A percentile compares a stretch with the other conserved stretches of the same genome.
phyloP scores from a whole-genome alignment of 30 jellyfish, hydroid and myxozoan genomes.

The Euphysa ruthae region DNA sequence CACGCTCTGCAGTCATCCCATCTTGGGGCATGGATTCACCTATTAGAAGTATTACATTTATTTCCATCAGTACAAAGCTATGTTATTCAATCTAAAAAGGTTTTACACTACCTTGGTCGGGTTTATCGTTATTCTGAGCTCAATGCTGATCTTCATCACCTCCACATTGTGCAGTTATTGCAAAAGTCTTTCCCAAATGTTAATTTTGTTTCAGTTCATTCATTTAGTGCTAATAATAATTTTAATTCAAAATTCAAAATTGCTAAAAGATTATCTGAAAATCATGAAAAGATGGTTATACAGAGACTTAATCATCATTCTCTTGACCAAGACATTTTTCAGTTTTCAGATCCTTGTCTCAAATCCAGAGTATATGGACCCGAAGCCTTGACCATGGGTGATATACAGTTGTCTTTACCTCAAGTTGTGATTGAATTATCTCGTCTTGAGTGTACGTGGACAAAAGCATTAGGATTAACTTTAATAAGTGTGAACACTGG shows the following conservation, averaged over 20 bases:
- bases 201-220: background rate
- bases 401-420: constrained; percentile 52
- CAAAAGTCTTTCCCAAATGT: constrained; percentile 23
- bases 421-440: constrained; percentile 53
- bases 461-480: constrained; percentile 50
- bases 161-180: constrained; percentile 28
- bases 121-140: constrained; percentile 18
- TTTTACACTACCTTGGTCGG: constrained; percentile 48
- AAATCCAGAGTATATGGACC: background rate
- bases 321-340: too few species aligned
- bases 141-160: constrained; percentile 6
- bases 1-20: constrained; percentile 46
- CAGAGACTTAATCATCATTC: background rate
- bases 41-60: constrained; percentile 39
- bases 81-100: constrained; percentile 24
- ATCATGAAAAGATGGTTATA: too few species aligned
- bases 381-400: constrained; percentile 31
- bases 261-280: too few species aligned
- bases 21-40: constrained; percentile 78
- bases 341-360: too few species aligned
- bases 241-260: too few species aligned
- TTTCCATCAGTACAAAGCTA: constrained; percentile 46
- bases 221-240: too few species aligned
- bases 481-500: constrained; percentile 38
- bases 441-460: constrained; percentile 64